Percentiles rank a stretch among this genome's conserved stretches.
phyloP scores from a whole-genome alignment of 2,797 vertebrate genomes.

The Coregonus suidteri region DNA sequence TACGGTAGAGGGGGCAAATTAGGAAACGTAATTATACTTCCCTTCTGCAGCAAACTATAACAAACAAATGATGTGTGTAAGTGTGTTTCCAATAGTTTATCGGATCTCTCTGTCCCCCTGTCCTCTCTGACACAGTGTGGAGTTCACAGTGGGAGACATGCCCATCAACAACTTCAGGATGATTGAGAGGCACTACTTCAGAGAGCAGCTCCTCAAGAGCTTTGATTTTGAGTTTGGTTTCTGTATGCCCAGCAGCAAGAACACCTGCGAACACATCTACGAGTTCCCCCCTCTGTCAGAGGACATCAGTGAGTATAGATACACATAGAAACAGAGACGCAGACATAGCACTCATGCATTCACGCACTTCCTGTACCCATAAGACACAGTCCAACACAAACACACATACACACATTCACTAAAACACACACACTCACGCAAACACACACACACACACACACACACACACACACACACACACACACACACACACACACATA shows the following conservation, averaged over 20 bases:
- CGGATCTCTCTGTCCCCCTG: not conserved
- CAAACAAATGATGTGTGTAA: not conserved
- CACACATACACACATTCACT: not conserved
- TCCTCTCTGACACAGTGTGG: slow-evolving; percentile 79
- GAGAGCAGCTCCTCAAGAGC: slow-evolving; percentile 92
- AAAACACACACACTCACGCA: not conserved
- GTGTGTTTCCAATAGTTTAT: slow-evolving; percentile 5
- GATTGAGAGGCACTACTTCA: slow-evolving; percentile 98
- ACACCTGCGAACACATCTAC: slow-evolving; percentile 98
- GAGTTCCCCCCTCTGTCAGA: slow-evolving; percentile 94
- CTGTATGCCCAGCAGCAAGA: slow-evolving; percentile 99
- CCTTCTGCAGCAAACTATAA: not conserved
- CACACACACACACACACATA: not conserved
- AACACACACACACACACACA: not conserved
- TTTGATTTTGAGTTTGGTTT: slow-evolving; percentile 98
- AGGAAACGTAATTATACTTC: not conserved
- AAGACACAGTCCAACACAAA: not conserved
- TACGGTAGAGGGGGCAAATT: not conserved
- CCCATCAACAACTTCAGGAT: slow-evolving; percentile 98
- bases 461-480: not conserved
- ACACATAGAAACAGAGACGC: not conserved
- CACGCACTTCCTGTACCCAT: not conserved
- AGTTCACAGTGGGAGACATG: slow-evolving; percentile 96
- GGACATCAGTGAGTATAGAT: slow-evolving; percentile 87
- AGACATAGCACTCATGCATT: not conserved